These are phyloP conservation scores for Luidia sarsii DNA, from an alignment of 53 echinoderm and acorn worm genomes.

Conservation along the genomic window DNA sequence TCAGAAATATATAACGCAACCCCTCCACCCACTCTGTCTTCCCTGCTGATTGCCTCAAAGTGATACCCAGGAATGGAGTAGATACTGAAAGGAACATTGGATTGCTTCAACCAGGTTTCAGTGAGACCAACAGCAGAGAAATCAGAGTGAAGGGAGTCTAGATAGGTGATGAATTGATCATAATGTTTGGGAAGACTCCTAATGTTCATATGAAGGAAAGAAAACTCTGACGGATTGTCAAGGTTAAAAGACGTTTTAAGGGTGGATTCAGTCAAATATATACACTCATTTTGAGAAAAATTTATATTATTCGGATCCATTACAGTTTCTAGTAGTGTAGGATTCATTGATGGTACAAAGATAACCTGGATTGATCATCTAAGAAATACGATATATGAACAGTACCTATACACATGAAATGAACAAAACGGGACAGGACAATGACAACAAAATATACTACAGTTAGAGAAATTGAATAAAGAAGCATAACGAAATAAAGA, in stretches of 20 bases:
- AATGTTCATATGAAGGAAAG: constrained; percentile 4
- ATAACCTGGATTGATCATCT: not conserved
- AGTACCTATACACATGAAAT: not conserved
- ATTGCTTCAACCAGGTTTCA: constrained; percentile 12
- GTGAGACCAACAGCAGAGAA: constrained; percentile 17
- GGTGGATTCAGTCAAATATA: not conserved
- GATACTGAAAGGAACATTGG: constrained; percentile 4
- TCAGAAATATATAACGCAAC: constrained; percentile 9
- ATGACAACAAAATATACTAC: not conserved
- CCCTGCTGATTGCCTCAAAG: constrained; percentile 1
- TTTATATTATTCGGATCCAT: not conserved
- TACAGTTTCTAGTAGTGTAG: no score
- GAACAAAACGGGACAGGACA: not conserved
- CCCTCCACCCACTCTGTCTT: not conserved
- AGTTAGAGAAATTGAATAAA: not conserved
- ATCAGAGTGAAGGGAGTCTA: not conserved
- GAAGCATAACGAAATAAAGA: not conserved
- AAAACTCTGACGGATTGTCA: not conserved
- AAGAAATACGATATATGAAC: not conserved
- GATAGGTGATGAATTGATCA: not conserved
- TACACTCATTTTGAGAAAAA: not conserved
- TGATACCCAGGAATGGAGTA: constrained; percentile 17
- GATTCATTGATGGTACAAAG: no score
- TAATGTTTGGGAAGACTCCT: constrained; percentile 14
- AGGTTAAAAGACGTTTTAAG: not conserved